phyloP scores from a whole-genome alignment of 2,113 vertebrate genomes.

The Cyprinodon variegatus region DNA sequence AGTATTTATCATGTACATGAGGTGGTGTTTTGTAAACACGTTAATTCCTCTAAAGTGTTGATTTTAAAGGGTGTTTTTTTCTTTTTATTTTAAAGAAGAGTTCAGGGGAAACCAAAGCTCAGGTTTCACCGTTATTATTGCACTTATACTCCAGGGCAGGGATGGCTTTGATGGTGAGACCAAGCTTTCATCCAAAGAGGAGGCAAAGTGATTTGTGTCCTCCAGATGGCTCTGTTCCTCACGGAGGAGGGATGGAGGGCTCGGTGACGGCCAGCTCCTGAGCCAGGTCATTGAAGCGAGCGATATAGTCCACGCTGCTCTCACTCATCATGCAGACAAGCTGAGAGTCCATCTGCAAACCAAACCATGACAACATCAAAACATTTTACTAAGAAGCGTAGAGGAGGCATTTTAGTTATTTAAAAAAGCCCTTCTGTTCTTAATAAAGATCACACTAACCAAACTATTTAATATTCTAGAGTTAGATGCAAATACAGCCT shows the following conservation, averaged over 20 bases:
- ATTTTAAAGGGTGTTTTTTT: constrained; percentile 58
- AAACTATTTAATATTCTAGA: too few relatives aligned
- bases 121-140: constrained; percentile 65
- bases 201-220: constrained; percentile 20
- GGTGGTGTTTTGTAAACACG: constrained; percentile 76
- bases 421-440: too few relatives aligned
- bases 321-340: constrained; percentile 99
- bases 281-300: constrained; percentile 97
- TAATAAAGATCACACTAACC: too few relatives aligned
- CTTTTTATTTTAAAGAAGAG: constrained; percentile 54
- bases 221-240: constrained; percentile 62
- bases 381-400: too few relatives aligned
- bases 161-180: constrained; percentile 53
- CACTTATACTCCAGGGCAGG: constrained; percentile 67
- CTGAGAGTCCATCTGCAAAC: constrained; percentile 89
- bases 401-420: too few relatives aligned
- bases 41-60: constrained; percentile 61
- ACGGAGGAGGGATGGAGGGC: constrained; percentile 75
- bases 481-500: background rate
- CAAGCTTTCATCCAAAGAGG: constrained; percentile 12
- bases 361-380: background rate
- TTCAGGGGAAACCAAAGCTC: constrained; percentile 50
- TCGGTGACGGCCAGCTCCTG: constrained; percentile 92
- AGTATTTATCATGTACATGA: constrained; percentile 77
- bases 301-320: constrained; percentile 97